Evolutionary conservation across 2,113 vertebrate genomes (phyloP), one percentile per base, ranked within the genome.

Genomic region (Percina caprodes): DNA sequence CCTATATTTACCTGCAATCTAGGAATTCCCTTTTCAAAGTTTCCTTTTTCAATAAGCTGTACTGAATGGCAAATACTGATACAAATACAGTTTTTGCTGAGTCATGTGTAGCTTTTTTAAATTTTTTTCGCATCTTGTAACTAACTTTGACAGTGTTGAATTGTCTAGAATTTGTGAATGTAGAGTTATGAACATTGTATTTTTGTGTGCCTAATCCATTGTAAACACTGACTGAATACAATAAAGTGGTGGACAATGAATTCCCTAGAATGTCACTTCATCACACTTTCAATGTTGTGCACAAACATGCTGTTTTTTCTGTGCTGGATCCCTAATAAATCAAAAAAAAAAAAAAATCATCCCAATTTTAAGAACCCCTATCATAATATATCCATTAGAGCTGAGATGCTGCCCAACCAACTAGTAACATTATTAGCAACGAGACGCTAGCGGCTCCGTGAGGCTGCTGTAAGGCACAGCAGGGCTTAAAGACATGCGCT

Each of bases 111-210:
- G 14, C 61, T 52, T 21, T 52, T 67, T n/a, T 23, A 30, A 30
- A 30, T 55, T 67, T 69, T 61, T 30, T 16, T 68, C 52, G 21
- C 56, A 52, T 6, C 9, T 63, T 79, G 75, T 68, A 39, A 66
- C 23, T 42, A 21, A 54, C 35, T 12, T 48, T 49, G 26, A 69
- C 2, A 55, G 33, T 48, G 1, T 21, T 65, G 14, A 26, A 59
- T 14, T 61, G 13, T 35, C 69, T 76, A 45, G 45, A 5, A 5
- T 45, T 39, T 87, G 76, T 87, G 60, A 86, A 72, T 85, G 69
- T 88, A 33, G 16, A 39, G 35, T 65, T 77, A 21, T 35, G 75
- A 77, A 30, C 24, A 10, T 10, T 63, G 16, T n/a, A 45, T 74
- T 56, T 86, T 30, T 72, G 51, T 68, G 79, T 77, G 51, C 58